phyloP scores from a whole-genome alignment of 2,113 vertebrate genomes.

The Ivindomyrus marchei region DNA sequence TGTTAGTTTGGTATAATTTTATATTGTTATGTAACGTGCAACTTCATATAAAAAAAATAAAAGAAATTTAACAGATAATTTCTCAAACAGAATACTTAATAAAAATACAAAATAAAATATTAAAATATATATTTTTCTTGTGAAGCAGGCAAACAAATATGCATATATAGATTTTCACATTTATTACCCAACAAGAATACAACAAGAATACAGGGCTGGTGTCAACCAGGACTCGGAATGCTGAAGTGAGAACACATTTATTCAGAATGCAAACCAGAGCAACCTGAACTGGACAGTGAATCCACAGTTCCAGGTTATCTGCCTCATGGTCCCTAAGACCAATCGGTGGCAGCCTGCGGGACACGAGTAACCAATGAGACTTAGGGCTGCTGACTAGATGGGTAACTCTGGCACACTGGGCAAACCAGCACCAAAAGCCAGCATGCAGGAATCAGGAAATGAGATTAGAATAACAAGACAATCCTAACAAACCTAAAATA shows the following conservation, averaged over 20 bases:
- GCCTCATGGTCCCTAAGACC: background rate
- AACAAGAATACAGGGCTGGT: background rate
- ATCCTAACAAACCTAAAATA: background rate
- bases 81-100: conserved; percentile 11
- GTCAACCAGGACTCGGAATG: background rate
- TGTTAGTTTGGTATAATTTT: background rate
- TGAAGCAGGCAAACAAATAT: conserved; percentile 4
- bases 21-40: background rate
- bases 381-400: background rate
- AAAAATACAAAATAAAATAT: conserved; percentile 14
- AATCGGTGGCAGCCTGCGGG: background rate
- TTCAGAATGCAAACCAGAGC: background rate
- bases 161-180: conserved; percentile 6
- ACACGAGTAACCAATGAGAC: background rate
- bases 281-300: background rate
- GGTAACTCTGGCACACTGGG: background rate
- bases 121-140: background rate
- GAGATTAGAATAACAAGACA: background rate
- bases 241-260: background rate
- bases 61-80: background rate
- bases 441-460: background rate
- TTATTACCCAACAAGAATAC: background rate
- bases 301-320: background rate
- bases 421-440: background rate
- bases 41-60: background rate